Conservation (phyloP, 1,140 invertebrate genomes). For the Diorhabda carinulata region DNA sequence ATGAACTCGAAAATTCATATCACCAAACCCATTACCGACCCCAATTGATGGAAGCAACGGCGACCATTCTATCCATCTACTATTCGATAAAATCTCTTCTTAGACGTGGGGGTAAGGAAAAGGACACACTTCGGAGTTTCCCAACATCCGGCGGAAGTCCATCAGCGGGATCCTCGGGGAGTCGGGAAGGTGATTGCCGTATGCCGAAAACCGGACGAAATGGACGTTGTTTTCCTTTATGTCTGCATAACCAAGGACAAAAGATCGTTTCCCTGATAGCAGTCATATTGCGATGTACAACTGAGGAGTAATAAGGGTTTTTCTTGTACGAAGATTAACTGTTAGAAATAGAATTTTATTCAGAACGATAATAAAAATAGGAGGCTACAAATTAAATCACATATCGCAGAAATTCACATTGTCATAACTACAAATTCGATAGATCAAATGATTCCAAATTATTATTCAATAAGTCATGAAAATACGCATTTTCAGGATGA, state of each 20-base stretch:
- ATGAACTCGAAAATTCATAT: too few species aligned
- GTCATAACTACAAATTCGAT: too few species aligned
- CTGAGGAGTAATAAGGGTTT: too few species aligned
- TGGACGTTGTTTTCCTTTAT: conserved; percentile 43
- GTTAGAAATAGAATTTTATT: too few species aligned
- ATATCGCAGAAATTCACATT: too few species aligned
- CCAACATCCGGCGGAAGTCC: conserved; percentile 40
- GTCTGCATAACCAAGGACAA: conserved; percentile 23
- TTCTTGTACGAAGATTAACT: too few species aligned
- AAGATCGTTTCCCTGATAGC: conserved; percentile 13
- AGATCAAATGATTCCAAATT: too few species aligned
- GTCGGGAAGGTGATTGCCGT: conserved; percentile 39
- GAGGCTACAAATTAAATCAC: too few species aligned
- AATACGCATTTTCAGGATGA: too few species aligned
- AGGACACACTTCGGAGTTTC: conserved; percentile 38
- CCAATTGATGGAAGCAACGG: neutral
- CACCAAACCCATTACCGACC: too few species aligned
- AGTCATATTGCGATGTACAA: conserved; percentile 5
- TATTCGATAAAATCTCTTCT: conserved; percentile 25
- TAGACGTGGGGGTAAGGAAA: conserved; percentile 32
- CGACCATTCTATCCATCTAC: neutral
- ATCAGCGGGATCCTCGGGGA: conserved; percentile 36
- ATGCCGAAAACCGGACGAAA: conserved; percentile 13
- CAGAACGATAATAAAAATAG: too few species aligned
- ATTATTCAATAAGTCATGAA: too few species aligned